Evolutionary conservation across 1,140 invertebrate species (phyloP).

Genomic region (Meloidogyne hapla): DNA sequence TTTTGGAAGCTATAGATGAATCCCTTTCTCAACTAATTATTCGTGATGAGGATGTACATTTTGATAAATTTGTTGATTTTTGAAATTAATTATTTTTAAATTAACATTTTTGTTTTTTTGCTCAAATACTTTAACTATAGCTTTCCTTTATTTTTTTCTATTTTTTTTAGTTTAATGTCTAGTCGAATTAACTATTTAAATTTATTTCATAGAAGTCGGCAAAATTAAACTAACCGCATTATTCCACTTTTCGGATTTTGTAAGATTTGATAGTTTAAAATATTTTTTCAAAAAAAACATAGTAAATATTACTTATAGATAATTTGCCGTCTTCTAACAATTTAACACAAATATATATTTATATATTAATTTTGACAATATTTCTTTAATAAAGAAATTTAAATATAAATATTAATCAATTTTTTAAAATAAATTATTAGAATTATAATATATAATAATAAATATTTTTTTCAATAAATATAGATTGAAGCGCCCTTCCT

Average conservation of each 20-base stretch:
- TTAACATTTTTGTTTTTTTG: conserved; percentile 4
- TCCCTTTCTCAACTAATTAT: conserved; percentile 11
- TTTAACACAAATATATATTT: too few species aligned
- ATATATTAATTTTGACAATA: too few species aligned
- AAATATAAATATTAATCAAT: not conserved
- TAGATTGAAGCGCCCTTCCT: conserved; percentile 90
- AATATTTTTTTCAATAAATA: conserved; percentile 24
- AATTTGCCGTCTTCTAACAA: too few species aligned
- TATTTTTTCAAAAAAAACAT: too few species aligned
- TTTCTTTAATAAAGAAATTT: too few species aligned
- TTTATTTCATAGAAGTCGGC: too few species aligned
- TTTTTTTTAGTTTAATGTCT: not conserved
- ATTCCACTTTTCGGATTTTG: too few species aligned
- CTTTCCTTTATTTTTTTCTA: not conserved
- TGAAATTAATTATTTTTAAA: conserved; percentile 19
- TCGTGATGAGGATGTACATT: conserved; percentile 23
- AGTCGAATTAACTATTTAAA: not conserved
- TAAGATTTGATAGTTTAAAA: too few species aligned
- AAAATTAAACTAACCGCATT: too few species aligned
- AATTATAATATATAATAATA: too few species aligned
- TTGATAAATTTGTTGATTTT: conserved; percentile 40
- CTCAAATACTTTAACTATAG: not conserved
- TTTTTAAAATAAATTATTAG: too few species aligned
- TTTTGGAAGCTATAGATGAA: conserved; percentile 51
- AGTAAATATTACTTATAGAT: too few species aligned